A percentile compares a stretch with the other conserved stretches of the same genome.
phyloP scores from a whole-genome alignment of 1,140 invertebrate genomes.

The Agrypnia vestita region DNA sequence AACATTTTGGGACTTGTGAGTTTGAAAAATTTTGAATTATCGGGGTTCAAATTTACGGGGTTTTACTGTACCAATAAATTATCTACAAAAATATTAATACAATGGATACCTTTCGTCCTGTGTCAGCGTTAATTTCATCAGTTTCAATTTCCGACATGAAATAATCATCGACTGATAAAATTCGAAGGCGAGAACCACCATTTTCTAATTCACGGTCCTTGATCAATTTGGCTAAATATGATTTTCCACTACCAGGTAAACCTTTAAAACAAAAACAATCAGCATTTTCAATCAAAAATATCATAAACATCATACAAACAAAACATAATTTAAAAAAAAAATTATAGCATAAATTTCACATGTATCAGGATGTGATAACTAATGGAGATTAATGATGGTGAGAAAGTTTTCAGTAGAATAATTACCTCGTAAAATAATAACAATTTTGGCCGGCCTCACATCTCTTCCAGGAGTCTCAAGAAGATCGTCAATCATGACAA shows the following conservation, averaged over 20 bases:
- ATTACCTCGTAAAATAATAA: constrained; percentile 89
- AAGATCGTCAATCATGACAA: constrained; percentile 87
- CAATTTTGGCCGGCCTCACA: constrained; percentile 86
- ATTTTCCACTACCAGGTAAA: constrained; percentile 92
- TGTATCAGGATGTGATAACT: no score
- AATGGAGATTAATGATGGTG: no score
- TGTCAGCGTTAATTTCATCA: constrained; percentile 83
- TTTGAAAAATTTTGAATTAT: no score
- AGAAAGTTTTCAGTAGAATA: not conserved
- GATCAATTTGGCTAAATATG: constrained; percentile 89
- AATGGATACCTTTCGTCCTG: constrained; percentile 79
- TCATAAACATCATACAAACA: no score
- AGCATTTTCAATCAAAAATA: not conserved
- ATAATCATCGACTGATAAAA: constrained; percentile 96
- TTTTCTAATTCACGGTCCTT: constrained; percentile 80
- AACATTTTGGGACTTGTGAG: no score
- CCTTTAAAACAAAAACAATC: constrained; percentile 69
- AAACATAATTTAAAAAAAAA: no score
- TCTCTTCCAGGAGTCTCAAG: constrained; percentile 82
- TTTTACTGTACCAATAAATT: no score
- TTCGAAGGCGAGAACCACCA: constrained; percentile 82
- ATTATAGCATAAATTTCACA: no score
- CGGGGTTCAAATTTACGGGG: no score
- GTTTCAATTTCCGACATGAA: constrained; percentile 94
- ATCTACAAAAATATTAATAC: no score